phyloP scores from a whole-genome alignment of 2,888 invertebrate species.

The Lepidocyrtinus sp. region DNA sequence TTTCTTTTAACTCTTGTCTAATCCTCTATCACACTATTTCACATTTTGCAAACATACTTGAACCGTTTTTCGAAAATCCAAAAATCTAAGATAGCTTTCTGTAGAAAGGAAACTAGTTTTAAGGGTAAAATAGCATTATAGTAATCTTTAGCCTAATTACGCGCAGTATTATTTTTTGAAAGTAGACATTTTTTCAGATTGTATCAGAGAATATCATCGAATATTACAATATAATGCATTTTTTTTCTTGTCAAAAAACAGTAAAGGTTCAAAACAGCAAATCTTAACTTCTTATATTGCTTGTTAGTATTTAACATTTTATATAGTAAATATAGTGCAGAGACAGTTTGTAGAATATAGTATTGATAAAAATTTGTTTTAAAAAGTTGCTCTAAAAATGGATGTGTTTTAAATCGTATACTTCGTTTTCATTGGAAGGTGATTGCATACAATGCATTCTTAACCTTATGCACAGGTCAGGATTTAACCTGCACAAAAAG shows the following conservation, averaged over 20 bases:
- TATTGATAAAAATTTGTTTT: constrained; percentile 49
- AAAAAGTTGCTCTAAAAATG: constrained; percentile 63
- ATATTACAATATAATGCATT: constrained; percentile 30
- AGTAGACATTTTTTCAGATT: constrained; percentile 53
- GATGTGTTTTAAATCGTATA: constrained; percentile 70
- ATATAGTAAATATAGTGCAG: constrained; percentile 37
- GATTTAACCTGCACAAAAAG: constrained; percentile 5
- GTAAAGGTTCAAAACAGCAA: constrained; percentile 23
- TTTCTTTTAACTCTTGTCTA: background rate
- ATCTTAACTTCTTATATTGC: constrained; percentile 14
- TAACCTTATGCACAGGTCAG: background rate
- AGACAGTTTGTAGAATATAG: constrained; percentile 44
- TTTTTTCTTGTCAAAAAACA: constrained; percentile 34
- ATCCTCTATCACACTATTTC: background rate
- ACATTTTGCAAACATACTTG: background rate
- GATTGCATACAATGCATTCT: constrained; percentile 59
- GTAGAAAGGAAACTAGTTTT: background rate
- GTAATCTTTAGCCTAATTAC: background rate
- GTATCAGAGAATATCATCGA: constrained; percentile 55
- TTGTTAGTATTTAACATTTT: background rate
- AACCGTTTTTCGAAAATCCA: background rate
- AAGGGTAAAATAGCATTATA: constrained; percentile 20
- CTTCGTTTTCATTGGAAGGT: constrained; percentile 70
- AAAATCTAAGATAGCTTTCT: background rate
- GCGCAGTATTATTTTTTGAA: constrained; percentile 33